Percentiles rank a stretch among this genome's conserved stretches.
Evolutionary conservation across 1,140 invertebrate species (phyloP).

Genomic region (Camponotus pennsylvanicus): DNA sequence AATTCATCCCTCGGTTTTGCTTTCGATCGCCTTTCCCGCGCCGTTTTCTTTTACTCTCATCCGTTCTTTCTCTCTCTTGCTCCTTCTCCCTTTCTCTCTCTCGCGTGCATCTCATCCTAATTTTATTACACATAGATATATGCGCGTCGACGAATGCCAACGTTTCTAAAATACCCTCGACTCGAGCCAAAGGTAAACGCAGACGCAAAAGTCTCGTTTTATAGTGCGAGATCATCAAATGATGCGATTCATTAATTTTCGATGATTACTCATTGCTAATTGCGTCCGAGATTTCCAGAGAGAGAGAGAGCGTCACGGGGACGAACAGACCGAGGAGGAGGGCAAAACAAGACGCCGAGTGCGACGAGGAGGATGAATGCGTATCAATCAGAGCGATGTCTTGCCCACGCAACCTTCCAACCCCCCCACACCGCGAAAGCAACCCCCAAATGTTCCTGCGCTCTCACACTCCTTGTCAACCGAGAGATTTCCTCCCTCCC

Average conservation of each 20-base stretch:
- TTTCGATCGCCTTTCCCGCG: conserved; percentile 66
- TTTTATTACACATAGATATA: conserved; percentile 45
- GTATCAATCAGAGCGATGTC: conserved; percentile 81
- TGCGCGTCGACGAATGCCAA: conserved; percentile 9
- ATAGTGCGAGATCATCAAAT: conserved; percentile 9
- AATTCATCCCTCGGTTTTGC: conserved; percentile 81
- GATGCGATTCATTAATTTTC: conserved; percentile 50
- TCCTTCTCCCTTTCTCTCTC: neutral
- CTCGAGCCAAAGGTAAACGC: neutral
- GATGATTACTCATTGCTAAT: conserved; percentile 50
- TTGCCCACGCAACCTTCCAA: conserved; percentile 74
- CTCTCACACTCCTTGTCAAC: conserved; percentile 73
- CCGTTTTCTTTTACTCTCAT: conserved; percentile 26
- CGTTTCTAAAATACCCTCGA: neutral
- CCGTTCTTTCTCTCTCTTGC: neutral
- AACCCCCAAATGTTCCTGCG: conserved; percentile 49
- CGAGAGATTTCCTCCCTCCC: conserved; percentile 25
- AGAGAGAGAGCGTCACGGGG: neutral
- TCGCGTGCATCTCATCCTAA: conserved; percentile 11
- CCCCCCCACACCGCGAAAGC: conserved; percentile 50
- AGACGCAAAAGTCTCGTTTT: neutral
- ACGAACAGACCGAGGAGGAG: neutral
- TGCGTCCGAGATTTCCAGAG: conserved; percentile 50
- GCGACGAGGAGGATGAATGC: conserved; percentile 54
- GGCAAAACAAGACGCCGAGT: conserved; percentile 12